phyloP scores from a whole-genome alignment of 1,140 invertebrate species.

The Coenobita brevimanus region DNA sequence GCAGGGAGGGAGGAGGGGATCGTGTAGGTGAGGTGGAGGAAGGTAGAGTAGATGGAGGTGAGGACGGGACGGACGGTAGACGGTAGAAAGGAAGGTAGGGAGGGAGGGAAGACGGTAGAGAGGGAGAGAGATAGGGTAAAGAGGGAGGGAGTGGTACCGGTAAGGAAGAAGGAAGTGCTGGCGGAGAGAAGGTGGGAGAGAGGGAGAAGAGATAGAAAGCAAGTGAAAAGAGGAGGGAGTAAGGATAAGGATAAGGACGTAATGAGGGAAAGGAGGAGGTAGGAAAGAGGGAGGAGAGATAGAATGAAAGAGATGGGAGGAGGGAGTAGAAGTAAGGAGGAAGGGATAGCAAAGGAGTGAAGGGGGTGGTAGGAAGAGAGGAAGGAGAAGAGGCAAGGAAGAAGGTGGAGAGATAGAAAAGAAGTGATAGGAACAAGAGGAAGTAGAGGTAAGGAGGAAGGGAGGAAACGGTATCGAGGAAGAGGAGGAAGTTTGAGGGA shows the following conservation, averaged over 20 bases:
- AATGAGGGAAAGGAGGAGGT: background rate
- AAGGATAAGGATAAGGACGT: too few relatives aligned
- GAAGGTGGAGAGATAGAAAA: too few relatives aligned
- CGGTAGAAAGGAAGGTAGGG: background rate
- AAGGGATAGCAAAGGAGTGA: too few relatives aligned
- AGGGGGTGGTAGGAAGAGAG: background rate
- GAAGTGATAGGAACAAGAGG: too few relatives aligned
- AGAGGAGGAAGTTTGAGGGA: too few relatives aligned
- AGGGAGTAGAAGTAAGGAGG: background rate
- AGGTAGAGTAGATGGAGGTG: background rate
- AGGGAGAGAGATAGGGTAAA: background rate
- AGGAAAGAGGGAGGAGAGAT: background rate
- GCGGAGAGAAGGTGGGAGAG: background rate
- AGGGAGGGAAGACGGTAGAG: slow-evolving; percentile 7
- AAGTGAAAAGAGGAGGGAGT: background rate
- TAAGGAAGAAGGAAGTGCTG: background rate
- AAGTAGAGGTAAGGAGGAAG: too few relatives aligned
- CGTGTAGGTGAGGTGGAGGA: background rate
- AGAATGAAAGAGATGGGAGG: background rate
- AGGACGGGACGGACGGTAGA: too few relatives aligned
- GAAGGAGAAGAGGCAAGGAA: background rate
- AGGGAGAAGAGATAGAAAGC: background rate
- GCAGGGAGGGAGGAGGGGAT: background rate
- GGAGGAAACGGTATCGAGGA: too few relatives aligned
- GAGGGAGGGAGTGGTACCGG: background rate